A percentile compares a stretch with the other conserved stretches of the same genome.
Conservation (phyloP, 2,888 invertebrate genomes). For the Acronicta alni region DNA sequence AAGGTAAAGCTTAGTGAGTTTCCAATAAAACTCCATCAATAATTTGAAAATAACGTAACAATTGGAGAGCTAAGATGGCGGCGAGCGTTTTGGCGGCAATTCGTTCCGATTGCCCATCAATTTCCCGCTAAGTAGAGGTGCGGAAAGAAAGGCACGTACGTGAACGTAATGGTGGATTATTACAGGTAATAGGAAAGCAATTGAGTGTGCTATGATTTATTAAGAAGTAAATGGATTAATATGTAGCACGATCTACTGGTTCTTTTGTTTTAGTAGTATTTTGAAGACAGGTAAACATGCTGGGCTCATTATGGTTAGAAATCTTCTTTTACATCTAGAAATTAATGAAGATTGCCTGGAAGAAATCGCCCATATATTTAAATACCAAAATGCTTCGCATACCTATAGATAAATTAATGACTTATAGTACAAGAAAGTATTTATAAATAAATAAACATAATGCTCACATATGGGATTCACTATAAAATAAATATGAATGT, state of each 20-base stretch:
- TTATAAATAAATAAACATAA: too few species aligned
- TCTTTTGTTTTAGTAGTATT: background rate
- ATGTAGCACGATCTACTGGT: background rate
- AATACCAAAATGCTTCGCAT: too few species aligned
- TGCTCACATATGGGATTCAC: too few species aligned
- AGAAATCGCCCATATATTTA: too few species aligned
- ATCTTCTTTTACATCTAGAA: too few species aligned
- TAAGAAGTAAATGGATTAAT: constrained; percentile 1
- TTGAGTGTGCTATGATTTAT: constrained; percentile 51
- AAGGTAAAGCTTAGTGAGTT: background rate
- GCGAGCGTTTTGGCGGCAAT: constrained; percentile 36
- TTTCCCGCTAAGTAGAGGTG: constrained; percentile 51
- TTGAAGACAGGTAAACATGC: too few species aligned
- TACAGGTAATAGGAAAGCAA: constrained; percentile 56
- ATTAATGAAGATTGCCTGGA: too few species aligned
- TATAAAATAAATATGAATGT: too few species aligned
- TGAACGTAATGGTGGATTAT: constrained; percentile 50
- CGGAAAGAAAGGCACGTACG: constrained; percentile 46
- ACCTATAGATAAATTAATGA: too few species aligned
- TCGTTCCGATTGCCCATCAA: constrained; percentile 52
- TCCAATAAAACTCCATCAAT: constrained; percentile 36
- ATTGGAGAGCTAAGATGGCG: constrained; percentile 44
- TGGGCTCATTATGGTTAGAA: too few species aligned
- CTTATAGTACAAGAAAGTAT: too few species aligned
- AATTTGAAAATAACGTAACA: constrained; percentile 38